phyloP scores from a whole-genome alignment of 2,113 vertebrate genomes.

The Phaetusa simplex region DNA sequence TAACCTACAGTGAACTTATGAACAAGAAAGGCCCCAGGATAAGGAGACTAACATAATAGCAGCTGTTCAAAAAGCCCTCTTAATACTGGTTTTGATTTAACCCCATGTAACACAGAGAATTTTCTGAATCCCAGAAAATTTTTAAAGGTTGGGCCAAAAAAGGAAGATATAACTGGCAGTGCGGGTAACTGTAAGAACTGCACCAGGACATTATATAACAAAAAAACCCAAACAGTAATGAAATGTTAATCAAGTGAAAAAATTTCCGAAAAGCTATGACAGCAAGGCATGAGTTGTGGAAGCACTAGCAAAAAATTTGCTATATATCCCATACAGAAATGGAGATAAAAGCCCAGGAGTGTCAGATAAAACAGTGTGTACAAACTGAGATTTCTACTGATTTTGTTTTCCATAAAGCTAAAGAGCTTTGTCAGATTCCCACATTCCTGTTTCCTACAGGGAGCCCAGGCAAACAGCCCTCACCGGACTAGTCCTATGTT shows the following conservation, averaged over 20 bases:
- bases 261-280: not conserved
- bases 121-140: not conserved
- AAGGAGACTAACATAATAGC: not conserved
- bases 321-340: not conserved
- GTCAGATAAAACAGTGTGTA: not conserved
- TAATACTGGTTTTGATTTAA: not conserved
- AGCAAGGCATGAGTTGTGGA: not conserved
- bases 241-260: not conserved
- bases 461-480: not conserved
- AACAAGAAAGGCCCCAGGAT: not conserved
- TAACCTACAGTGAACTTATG: not conserved
- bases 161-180: not conserved
- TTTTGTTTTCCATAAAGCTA: not conserved
- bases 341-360: not conserved
- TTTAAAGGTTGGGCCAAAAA: not conserved
- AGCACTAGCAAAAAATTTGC: not conserved
- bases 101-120: not conserved
- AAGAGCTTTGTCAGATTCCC: not conserved
- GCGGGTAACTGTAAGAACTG: not conserved
- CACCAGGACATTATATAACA: not conserved
- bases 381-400: not conserved
- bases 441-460: not conserved
- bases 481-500: not conserved
- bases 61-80: not conserved
- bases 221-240: not conserved